Evolutionary conservation across 2,888 invertebrate species (phyloP).

Genomic region (Chouioia cunea): DNA sequence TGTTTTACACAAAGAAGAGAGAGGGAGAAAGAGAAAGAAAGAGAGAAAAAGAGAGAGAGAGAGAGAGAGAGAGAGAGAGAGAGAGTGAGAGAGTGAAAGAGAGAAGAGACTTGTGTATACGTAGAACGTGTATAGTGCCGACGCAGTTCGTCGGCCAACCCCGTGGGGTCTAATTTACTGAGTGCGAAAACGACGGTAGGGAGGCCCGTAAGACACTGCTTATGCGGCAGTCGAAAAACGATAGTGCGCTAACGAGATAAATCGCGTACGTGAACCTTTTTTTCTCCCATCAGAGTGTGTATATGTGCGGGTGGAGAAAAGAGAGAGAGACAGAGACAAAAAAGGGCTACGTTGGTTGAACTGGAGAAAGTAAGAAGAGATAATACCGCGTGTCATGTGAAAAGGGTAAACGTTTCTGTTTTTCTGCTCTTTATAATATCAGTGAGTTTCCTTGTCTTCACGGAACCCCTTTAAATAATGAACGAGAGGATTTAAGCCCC

Average conservation of each 20-base stretch:
- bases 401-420: constrained; percentile 48
- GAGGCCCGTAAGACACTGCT: constrained; percentile 20
- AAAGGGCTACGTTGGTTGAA: constrained; percentile 22
- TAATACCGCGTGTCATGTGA: constrained; percentile 54
- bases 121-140: no score
- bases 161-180: constrained; percentile 47
- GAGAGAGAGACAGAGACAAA: constrained; percentile 6
- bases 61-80: no score
- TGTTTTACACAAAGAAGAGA: no score
- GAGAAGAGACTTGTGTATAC: constrained; percentile 2
- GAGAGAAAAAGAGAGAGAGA: neutral
- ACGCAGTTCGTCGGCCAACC: neutral
- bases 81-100: neutral
- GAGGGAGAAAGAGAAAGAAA: no score
- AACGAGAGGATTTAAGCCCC: constrained; percentile 67
- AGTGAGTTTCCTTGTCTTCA: constrained; percentile 47
- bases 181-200: constrained; percentile 38
- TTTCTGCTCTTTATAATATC: constrained; percentile 63
- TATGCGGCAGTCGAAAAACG: constrained; percentile 9
- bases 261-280: neutral
- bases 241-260: constrained; percentile 8
- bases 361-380: constrained; percentile 51
- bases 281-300: neutral
- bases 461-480: constrained; percentile 65
- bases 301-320: neutral